These are phyloP conservation scores for Tribolium madens DNA, from an alignment of 1,140 invertebrate genomes.

Conservation along the genomic window DNA sequence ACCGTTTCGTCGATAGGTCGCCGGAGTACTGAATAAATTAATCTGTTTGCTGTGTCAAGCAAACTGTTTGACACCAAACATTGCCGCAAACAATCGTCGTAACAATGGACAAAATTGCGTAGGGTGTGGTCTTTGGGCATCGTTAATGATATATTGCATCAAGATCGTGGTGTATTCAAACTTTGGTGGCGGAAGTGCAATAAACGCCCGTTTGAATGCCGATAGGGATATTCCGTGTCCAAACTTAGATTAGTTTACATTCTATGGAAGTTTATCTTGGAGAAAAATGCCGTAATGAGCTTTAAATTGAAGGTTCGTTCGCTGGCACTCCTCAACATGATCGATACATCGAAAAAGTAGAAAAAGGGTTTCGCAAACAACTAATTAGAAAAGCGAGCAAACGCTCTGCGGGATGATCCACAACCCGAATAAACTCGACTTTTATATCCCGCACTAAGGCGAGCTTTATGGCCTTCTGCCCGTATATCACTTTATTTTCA, in stretches of 20 bases:
- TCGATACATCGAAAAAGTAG: conserved; percentile 12
- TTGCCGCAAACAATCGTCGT: conserved; percentile 47
- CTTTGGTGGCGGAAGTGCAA: conserved; percentile 42
- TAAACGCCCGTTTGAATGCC: conserved; percentile 35
- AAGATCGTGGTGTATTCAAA: conserved; percentile 32
- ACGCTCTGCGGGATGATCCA: conserved; percentile 7
- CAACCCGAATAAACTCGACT: conserved; percentile 19
- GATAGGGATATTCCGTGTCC: not conserved
- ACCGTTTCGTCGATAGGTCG: conserved; percentile 44
- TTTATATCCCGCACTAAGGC: conserved; percentile 9
- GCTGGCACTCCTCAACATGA: not conserved
- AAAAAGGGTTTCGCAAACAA: conserved; percentile 36
- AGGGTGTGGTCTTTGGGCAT: conserved; percentile 45
- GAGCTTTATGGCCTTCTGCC: conserved; percentile 16
- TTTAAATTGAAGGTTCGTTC: conserved; percentile 15
- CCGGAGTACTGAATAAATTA: conserved; percentile 50
- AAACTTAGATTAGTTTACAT: conserved; percentile 27
- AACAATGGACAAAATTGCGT: conserved; percentile 50
- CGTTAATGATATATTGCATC: conserved; percentile 49
- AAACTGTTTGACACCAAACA: conserved; percentile 52
- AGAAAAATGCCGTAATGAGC: conserved; percentile 19
- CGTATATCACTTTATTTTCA: conserved; percentile 28
- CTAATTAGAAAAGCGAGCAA: conserved; percentile 34
- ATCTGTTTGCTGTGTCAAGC: conserved; percentile 52
- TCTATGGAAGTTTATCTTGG: not conserved